Evolutionary conservation across 2,113 vertebrate species (phyloP).

Genomic region (Prunella himalayana): DNA sequence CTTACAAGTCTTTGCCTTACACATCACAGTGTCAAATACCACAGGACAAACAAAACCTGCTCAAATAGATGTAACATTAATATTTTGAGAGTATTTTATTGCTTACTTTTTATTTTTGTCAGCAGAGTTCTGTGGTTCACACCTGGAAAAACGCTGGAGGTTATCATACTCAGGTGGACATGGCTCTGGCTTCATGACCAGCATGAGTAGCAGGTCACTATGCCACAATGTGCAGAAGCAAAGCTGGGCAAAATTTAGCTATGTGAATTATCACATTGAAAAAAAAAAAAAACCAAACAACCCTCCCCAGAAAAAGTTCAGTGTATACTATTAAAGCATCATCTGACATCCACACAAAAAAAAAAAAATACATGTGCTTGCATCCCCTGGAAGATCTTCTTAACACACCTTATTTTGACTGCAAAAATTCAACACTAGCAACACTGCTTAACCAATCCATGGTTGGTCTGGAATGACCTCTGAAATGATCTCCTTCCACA

Average conservation of each 20-base stretch:
- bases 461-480: background rate
- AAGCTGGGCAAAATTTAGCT: background rate
- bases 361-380: background rate
- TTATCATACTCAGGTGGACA: background rate
- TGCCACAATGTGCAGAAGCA: background rate
- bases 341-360: background rate
- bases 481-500: background rate
- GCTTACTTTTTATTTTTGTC: background rate
- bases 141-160: background rate
- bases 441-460: background rate
- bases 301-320: no score
- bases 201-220: background rate
- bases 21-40: background rate
- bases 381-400: background rate
- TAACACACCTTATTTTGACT: background rate
- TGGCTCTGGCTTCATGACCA: background rate
- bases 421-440: background rate
- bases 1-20: background rate
- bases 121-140: background rate
- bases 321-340: background rate
- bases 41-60: background rate
- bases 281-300: background rate
- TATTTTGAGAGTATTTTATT: background rate
- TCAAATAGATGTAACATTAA: background rate
- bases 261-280: background rate